Evolutionary conservation across 2,888 invertebrate genomes (phyloP).

Genomic region (Nezara viridula): DNA sequence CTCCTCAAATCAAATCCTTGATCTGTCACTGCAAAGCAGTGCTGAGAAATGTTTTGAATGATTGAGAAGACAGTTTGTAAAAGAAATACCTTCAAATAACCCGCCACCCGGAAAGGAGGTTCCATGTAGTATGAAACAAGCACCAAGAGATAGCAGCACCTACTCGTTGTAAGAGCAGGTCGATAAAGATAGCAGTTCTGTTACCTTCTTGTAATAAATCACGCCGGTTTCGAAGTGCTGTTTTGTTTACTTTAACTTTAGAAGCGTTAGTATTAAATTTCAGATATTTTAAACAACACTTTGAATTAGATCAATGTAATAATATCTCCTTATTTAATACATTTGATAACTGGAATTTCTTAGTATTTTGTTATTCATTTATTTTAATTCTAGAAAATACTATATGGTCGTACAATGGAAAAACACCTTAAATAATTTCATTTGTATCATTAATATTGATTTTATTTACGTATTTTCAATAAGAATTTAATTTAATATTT

Average conservation of each 20-base stretch:
- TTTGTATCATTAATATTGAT: no score
- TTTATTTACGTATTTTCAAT: no score
- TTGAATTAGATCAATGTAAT: neutral
- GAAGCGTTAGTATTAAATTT: neutral
- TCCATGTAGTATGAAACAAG: neutral
- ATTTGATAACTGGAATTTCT: no score
- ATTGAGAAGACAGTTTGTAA: neutral
- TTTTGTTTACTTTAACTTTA: neutral
- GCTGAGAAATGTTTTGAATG: no score
- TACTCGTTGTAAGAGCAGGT: neutral
- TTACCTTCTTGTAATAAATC: slow-evolving; percentile 28
- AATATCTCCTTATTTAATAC: neutral
- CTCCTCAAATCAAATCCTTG: no score
- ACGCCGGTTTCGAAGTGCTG: neutral
- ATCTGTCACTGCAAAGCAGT: no score
- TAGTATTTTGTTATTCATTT: no score
- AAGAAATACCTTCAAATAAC: neutral
- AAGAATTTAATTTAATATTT: no score
- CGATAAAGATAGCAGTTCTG: slow-evolving; percentile 29
- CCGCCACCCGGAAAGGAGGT: neutral
- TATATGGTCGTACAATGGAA: no score
- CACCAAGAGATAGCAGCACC: slow-evolving; percentile 34
- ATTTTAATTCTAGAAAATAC: no score
- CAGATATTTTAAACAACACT: no score
- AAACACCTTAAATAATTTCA: no score